These are phyloP conservation scores for Tetragnatha montana DNA, from an alignment of 2,888 invertebrate species.

Conservation along the genomic window DNA sequence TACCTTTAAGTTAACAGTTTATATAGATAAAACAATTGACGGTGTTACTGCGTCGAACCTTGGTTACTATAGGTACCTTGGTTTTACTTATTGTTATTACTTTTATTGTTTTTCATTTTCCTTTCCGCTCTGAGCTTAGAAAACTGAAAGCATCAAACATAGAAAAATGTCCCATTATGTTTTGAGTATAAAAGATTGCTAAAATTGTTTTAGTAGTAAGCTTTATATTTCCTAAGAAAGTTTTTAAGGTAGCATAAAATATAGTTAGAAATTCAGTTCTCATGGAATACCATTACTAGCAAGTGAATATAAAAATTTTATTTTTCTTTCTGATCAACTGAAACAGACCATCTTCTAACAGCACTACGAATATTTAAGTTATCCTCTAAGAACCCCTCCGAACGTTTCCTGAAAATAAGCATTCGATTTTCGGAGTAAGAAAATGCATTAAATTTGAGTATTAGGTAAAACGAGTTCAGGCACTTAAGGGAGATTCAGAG, in stretches of 20 bases:
- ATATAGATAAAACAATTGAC: too few relatives aligned
- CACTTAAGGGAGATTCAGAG: constrained; percentile 28
- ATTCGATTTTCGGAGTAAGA: constrained; percentile 33
- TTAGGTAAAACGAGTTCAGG: constrained; percentile 39
- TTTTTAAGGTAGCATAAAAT: too few relatives aligned
- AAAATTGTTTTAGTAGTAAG: too few relatives aligned
- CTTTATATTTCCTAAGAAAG: neutral
- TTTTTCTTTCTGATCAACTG: neutral
- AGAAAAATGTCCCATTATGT: too few relatives aligned
- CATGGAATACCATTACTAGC: neutral
- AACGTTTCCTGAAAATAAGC: neutral
- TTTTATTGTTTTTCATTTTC: too few relatives aligned
- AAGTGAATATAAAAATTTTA: neutral
- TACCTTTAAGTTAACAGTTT: too few relatives aligned
- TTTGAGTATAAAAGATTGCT: too few relatives aligned
- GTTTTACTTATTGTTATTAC: too few relatives aligned
- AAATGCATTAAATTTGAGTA: constrained; percentile 39
- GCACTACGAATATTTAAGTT: constrained; percentile 10
- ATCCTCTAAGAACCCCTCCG: constrained; percentile 18
- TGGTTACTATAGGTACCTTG: too few relatives aligned
- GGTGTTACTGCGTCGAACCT: too few relatives aligned
- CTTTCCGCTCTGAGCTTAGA: too few relatives aligned
- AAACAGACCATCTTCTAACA: neutral
- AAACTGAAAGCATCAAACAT: too few relatives aligned
- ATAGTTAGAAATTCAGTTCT: neutral